A percentile compares a stretch with the other conserved stretches of the same genome.
Conservation (phyloP, 2,797 vertebrate species). For the Oryzias sinensis region DNA sequence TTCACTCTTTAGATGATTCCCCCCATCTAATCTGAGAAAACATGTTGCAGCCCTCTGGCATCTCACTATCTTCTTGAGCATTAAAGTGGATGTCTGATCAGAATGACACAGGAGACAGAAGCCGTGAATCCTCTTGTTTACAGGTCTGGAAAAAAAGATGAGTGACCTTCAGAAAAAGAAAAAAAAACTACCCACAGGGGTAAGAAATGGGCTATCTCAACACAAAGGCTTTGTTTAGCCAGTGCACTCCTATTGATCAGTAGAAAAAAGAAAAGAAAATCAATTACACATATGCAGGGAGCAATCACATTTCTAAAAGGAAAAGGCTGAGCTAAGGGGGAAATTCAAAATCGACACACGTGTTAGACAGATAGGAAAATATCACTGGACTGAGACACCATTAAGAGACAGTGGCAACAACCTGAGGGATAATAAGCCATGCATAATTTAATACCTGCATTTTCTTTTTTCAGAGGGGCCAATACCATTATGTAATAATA, state of each 20-base stretch:
- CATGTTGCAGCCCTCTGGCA: slow-evolving; percentile 1
- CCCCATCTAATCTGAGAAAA: neutral
- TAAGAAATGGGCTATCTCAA: slow-evolving; percentile 32
- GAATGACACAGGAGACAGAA: neutral
- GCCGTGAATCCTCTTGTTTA: neutral
- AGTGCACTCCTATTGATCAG: slow-evolving; percentile 71
- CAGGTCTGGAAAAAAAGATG: slow-evolving; percentile 21
- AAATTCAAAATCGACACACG: slow-evolving; percentile 49
- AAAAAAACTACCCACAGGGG: slow-evolving; percentile 8
- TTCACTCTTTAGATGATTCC: neutral
- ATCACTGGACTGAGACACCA: slow-evolving; percentile 41
- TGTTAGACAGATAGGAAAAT: slow-evolving; percentile 38
- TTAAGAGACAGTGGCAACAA: slow-evolving; percentile 23
- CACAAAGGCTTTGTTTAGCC: slow-evolving; percentile 47
- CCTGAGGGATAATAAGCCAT: slow-evolving; percentile 46
- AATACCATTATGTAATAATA: slow-evolving; percentile 47
- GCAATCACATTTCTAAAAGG: slow-evolving; percentile 66
- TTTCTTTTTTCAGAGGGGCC: slow-evolving; percentile 50
- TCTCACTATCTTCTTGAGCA: neutral
- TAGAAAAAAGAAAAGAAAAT: slow-evolving; percentile 66
- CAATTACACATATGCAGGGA: slow-evolving; percentile 69
- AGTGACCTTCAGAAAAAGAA: slow-evolving; percentile 46
- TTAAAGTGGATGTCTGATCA: slow-evolving; percentile 8
- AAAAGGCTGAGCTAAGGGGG: slow-evolving; percentile 60
- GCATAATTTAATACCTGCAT: slow-evolving; percentile 59